Conservation (phyloP, 2,797 vertebrate species). For the Gorsachius magnificus region DNA sequence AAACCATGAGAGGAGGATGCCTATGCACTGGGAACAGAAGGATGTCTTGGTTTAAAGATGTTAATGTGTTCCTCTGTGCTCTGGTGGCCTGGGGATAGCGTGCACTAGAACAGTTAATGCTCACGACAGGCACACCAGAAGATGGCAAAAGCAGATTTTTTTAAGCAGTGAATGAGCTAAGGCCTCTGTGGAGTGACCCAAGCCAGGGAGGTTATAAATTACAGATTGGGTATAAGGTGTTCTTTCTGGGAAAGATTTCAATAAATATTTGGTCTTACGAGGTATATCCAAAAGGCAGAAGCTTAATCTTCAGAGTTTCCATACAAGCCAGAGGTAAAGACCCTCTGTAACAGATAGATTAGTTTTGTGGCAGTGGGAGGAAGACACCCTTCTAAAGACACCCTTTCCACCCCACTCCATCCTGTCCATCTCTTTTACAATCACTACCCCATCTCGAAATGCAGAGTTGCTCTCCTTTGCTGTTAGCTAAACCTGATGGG, state of each 20-base stretch:
- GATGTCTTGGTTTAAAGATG: not conserved
- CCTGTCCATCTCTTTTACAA: not conserved
- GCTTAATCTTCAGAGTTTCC: not conserved
- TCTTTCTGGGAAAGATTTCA: not conserved
- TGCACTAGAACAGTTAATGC: not conserved
- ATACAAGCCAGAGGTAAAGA: not conserved
- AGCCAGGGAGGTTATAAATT: not conserved
- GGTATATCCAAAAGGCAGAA: not conserved
- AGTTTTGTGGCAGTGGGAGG: not conserved
- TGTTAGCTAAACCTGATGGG: not conserved
- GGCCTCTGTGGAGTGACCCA: not conserved
- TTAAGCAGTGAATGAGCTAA: not conserved
- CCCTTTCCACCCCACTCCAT: not conserved
- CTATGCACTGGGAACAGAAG: not conserved
- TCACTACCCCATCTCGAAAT: not conserved
- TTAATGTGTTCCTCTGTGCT: fast-evolving
- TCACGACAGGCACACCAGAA: not conserved
- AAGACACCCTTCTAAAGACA: not conserved
- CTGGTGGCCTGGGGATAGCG: fast-evolving
- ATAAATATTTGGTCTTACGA: not conserved
- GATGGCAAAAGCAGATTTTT: not conserved
- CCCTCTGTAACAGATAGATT: not conserved
- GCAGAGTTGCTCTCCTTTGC: not conserved
- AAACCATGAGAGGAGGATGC: not conserved
- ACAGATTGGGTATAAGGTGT: not conserved